Percentiles rank a stretch among this genome's conserved stretches.
phyloP scores from a whole-genome alignment of 2,797 vertebrate genomes.

The Agapornis canus region DNA sequence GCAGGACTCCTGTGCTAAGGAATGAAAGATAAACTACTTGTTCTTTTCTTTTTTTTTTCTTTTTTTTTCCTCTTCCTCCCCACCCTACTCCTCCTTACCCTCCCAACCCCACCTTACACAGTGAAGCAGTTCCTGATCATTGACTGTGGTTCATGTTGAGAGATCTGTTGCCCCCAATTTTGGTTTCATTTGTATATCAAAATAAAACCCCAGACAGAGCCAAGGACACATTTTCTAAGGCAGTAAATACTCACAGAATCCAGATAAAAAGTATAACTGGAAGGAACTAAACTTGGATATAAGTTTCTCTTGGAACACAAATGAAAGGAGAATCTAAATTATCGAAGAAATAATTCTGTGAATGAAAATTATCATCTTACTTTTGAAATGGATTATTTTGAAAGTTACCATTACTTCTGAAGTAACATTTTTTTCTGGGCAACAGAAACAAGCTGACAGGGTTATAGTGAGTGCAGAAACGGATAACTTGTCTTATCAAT shows the following conservation, averaged over 20 bases:
- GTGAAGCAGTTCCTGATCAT: neutral
- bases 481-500: neutral
- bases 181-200: neutral
- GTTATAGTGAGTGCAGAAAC: neutral
- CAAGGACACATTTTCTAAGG: neutral
- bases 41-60: neutral
- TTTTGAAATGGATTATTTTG: neutral
- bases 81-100: too few species aligned
- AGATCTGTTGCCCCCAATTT: neutral
- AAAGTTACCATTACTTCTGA: neutral
- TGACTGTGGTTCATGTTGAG: neutral
- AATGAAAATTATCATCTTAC: neutral
- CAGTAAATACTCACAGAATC: neutral
- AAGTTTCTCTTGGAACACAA: conserved; percentile 4
- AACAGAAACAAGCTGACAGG: neutral
- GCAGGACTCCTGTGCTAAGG: neutral
- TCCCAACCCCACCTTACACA: neutral
- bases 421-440: neutral
- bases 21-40: neutral
- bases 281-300: neutral
- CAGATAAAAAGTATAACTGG: neutral
- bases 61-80: too few species aligned
- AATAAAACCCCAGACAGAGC: neutral
- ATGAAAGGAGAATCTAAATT: conserved; percentile 7
- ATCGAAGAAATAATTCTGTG: neutral